Base-by-base conservation (phyloP, 92 coral and sea anemone genomes). In the Parazoanthus swiftii region DNA sequence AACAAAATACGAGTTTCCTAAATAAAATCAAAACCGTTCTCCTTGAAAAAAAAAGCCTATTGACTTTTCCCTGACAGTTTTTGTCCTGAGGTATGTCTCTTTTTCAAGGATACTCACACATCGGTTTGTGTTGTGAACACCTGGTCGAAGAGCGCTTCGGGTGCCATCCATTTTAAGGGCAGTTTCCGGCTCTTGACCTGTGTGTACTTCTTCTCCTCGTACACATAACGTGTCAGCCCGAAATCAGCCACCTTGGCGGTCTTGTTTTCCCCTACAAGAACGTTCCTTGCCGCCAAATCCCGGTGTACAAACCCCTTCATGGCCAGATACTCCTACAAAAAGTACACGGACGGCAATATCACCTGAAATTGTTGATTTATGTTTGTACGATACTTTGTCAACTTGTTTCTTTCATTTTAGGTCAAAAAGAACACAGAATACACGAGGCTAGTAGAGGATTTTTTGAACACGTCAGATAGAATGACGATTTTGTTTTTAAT, bases 151-250 rank as follows among this genome's bases (percentile, higher is more conserved):
- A 77, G 25, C 11, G 81, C 51, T 14, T 77, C 81, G 2, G 44
- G 48, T 20, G 81, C 18, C 81, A 77, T 77, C 81, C 81, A 77
- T 42, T 77, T 77, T 7, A 77, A 77, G 23, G 81, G 56, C 81
- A 77, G 58, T 42, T 77, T 77, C 3, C 81, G 81, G 6, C 56
- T 46, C 51, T 77, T 77, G n/a, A 46, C 10, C n/a, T 51, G 48
- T 23, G 81, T 77, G 81, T 39, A 77, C 25, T 77, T 77, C 81
- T 77, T 77, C 51, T 77, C 81, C 33, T 29, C 33, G 33, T 29
- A 29, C 33, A 29, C 33, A 29, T 29, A 29, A 29, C 33, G 33
- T 0, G 81, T 77, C 58, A 77, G 44, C 54, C 81, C 81, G 25
- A 77, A 77, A 21, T 74, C 43, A 74, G 78, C 33, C 33, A 29